Percentiles rank a stretch among this genome's conserved stretches.
phyloP scores from a whole-genome alignment of 2,888 invertebrate genomes.

The Eristalinus aeneus region DNA sequence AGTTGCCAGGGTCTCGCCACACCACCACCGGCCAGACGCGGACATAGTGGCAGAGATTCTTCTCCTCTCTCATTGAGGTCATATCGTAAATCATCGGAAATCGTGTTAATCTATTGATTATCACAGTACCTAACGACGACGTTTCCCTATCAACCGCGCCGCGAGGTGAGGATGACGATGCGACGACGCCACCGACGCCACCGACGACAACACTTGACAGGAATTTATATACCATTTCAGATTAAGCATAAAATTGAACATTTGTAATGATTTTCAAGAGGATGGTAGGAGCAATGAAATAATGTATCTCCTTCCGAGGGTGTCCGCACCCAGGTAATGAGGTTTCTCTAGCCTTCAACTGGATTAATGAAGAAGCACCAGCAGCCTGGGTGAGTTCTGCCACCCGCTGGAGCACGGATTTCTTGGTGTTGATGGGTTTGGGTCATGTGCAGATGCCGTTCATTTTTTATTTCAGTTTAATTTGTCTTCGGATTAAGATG shows the following conservation, averaged over 20 bases:
- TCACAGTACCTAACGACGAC: constrained; percentile 65
- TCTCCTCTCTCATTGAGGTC: constrained; percentile 63
- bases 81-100: constrained; percentile 68
- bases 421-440: constrained; percentile 26
- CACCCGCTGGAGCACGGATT: constrained; percentile 14
- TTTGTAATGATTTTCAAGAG: constrained; percentile 56
- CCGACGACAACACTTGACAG: constrained; percentile 23
- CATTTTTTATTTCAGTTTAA: constrained; percentile 16
- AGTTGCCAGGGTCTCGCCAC: constrained; percentile 35
- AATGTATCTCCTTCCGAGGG: constrained; percentile 14
- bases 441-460: constrained; percentile 9
- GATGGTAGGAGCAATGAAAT: constrained; percentile 21
- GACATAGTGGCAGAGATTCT: constrained; percentile 41
- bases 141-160: constrained; percentile 52
- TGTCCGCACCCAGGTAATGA: background rate
- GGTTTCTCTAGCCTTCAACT: constrained; percentile 21
- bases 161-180: background rate
- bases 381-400: background rate
- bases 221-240: constrained; percentile 63
- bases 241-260: constrained; percentile 57
- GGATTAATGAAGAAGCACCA: constrained; percentile 35
- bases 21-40: constrained; percentile 5
- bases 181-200: constrained; percentile 1
- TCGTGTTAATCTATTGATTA: constrained; percentile 72
- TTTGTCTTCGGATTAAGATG: constrained; percentile 22